Base-by-base conservation (phyloP, 2,888 invertebrate genomes). In the Drosophila buzzatii region DNA sequence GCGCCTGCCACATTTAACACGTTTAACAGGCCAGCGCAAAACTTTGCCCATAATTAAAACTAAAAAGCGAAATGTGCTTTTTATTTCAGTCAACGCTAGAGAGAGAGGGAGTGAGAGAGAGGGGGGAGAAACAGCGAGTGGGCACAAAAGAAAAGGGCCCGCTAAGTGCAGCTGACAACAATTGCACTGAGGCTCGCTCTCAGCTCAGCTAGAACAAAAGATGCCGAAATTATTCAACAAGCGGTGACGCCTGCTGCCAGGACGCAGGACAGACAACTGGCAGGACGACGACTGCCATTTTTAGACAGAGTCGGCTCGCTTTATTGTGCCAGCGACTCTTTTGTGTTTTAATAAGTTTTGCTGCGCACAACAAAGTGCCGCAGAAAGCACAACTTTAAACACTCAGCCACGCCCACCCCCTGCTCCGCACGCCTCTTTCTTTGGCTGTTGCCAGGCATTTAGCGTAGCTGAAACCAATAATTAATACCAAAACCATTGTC, bases 261-360 rank as follows among this genome's bases (percentile, higher is more conserved):
- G 33, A 67, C 49, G 64, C 45, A 49, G 44, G 20, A 7, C 8
- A n/a, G 39, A 7, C 65, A 64, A 73, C 65, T 77, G 70, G 59
- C 52, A 44, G 60, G 44, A 70, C 53, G 68, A 58, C 59, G 68
- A 58, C 59, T 60, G 67, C 65, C 71, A 76, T 73, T 82, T 79
- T 67, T 63, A 76, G 67, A 76, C 65, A 71, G 42, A n/a, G 27
- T 9, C 47, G 16, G 4, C 27, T 16, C n/a, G 49, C 47, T 59
- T 60, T 72, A 66, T 62, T 74, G 70, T 66, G 55, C 41, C 62
- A 23, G 56, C 52, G 70, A 59, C 57, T 47, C 71, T 73, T 83
- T 79, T 82, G 81, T 82, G 78, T 82, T 79, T 84, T 82, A 82
- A 82, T 82, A 82, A 84, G 85, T 82, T 82, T 82, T 82, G 82